These are phyloP conservation scores for Rhopilema esculentum DNA, from an alignment of 30 jellyfish, hydroid and myxozoan species.

Conservation along the genomic window DNA sequence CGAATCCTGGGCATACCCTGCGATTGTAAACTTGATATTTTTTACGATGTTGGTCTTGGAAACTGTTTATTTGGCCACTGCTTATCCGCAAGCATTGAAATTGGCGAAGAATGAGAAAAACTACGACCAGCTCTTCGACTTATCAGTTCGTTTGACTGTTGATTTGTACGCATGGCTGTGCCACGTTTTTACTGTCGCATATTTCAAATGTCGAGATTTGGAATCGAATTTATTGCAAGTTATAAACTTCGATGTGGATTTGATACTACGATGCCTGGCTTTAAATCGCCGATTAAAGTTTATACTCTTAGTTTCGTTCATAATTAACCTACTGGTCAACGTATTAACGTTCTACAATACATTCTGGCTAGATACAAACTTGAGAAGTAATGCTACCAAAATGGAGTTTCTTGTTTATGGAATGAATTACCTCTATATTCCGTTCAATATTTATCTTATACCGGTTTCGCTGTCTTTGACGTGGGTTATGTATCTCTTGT, in stretches of 20 bases:
- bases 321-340: background rate
- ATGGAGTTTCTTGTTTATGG: background rate
- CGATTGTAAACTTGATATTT: conserved; percentile 12
- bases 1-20: conserved; percentile 20
- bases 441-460: background rate
- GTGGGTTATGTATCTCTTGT: background rate
- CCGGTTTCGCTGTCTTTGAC: background rate
- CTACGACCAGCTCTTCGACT: conserved; percentile 8
- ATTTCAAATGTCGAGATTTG: conserved; percentile 32
- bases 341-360: conserved; percentile 3
- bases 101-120: background rate
- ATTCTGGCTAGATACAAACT: background rate
- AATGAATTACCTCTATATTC: background rate
- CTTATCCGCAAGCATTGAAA: background rate
- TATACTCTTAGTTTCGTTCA: background rate
- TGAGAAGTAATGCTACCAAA: background rate
- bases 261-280: background rate
- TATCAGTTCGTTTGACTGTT: conserved; percentile 8
- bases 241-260: background rate
- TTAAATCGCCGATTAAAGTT: background rate
- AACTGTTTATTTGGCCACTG: background rate
- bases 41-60: conserved; percentile 9
- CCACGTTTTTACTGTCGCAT: conserved; percentile 20
- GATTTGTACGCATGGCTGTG: conserved; percentile 23
- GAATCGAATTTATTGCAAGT: conserved; percentile 6